Conservation (phyloP, 53 echinoderm and acorn worm species). For the Luidia sarsii region DNA sequence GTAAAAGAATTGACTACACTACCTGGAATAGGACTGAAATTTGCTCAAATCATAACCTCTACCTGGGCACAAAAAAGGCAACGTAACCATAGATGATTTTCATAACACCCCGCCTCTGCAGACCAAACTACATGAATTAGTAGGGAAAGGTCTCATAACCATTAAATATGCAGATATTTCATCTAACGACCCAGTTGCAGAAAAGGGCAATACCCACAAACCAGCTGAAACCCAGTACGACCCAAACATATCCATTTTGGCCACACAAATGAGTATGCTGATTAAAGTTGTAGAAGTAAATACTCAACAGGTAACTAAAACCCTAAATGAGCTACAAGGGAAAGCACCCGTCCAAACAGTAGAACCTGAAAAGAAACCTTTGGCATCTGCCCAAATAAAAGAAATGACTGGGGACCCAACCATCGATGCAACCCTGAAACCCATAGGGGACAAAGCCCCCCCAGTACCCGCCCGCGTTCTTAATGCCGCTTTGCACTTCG, state of each 20-base stretch:
- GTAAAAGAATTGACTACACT: constrained; percentile 12
- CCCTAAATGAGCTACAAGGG: background rate
- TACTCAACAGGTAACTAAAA: background rate
- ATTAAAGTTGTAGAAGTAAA: background rate
- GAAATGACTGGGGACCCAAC: background rate
- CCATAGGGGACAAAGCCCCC: background rate
- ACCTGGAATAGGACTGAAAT: constrained; percentile 2
- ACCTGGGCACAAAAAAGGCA: no score
- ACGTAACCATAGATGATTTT: background rate
- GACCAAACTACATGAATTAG: constrained; percentile 20
- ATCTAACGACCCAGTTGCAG: background rate
- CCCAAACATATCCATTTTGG: background rate
- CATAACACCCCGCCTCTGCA: background rate
- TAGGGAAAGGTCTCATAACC: background rate
- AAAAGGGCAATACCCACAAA: background rate
- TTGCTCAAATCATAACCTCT: constrained; percentile 13
- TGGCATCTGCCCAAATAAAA: no score
- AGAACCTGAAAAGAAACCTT: no score
- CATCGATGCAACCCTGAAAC: background rate
- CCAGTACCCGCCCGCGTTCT: constrained; percentile 17
- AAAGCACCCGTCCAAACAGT: background rate
- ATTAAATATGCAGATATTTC: background rate
- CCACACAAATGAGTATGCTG: background rate
- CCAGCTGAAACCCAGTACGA: background rate
- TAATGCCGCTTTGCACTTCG: background rate